Base-by-base conservation (phyloP, 2,888 invertebrate species). In the Diadegma fenestrale region DNA sequence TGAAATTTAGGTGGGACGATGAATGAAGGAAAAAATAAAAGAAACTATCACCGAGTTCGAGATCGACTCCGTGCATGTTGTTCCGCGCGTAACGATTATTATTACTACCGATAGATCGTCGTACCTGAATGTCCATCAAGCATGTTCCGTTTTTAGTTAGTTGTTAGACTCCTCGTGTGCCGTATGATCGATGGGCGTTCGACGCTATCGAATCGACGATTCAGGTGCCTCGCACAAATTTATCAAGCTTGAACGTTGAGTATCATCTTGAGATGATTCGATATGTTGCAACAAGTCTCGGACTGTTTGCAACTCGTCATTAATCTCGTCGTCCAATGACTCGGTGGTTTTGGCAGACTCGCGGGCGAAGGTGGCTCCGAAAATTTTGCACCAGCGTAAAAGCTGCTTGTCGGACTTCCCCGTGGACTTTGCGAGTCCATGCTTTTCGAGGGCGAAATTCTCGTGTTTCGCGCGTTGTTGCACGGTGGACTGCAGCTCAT, bases 361-460 rank as follows among this genome's bases (percentile, higher is more conserved):
- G 96, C 96, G 64, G 97, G 97, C 82, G 97, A 96, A 73, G 97
- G 97, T 79, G 97, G 96, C 89, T 97, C 97, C 91, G 97, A 97
- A 95, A 97, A 97, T 94, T 97, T 97, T 93, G 97, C 96, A 92
- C 96, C 97, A 88, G 97, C 97, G 82, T 93, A 94, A 81, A 92
- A 93, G 86, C 89, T 91, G 88, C 90, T 92, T 17, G 93, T 94
- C 17, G 94, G 94, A 85, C 94, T 94, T 75, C 92, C 91, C 19
- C 92, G 91, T 58, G 93, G 92, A 87, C 93, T 93, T 10, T 89
- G 89, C 14, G 58, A 26, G 48, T 72, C 72, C 14, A 43, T 45
- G 73, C 89, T 82, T 77, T 89, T 88, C 73, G 90, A 75, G 17
- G 92, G 92, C 12, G 92, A 91, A 75, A 83, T 90, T 37, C 92